A percentile compares a stretch with the other conserved stretches of the same genome.
These are phyloP conservation scores for Diaprepes abbreviatus DNA, from an alignment of 2,888 invertebrate genomes.

Conservation along the genomic window DNA sequence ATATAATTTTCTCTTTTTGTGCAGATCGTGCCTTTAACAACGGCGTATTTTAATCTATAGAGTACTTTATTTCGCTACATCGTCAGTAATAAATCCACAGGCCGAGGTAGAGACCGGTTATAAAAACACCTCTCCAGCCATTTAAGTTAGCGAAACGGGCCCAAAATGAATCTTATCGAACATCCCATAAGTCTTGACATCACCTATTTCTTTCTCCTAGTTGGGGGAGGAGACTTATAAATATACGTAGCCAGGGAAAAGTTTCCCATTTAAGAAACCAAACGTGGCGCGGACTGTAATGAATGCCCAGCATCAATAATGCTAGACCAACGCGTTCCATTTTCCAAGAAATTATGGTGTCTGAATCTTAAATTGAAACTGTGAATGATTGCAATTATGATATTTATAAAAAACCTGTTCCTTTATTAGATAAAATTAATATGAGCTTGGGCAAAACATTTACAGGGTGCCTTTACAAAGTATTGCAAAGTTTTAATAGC, in stretches of 20 bases:
- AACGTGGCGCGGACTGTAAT: constrained; percentile 61
- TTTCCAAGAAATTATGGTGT: constrained; percentile 49
- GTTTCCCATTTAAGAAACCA: constrained; percentile 68
- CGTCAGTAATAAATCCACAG: constrained; percentile 54
- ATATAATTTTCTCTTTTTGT: constrained; percentile 43
- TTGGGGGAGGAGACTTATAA: constrained; percentile 67
- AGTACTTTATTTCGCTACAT: constrained; percentile 61
- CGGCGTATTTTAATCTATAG: constrained; percentile 60
- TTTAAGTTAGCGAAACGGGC: constrained; percentile 61
- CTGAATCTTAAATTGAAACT: no score
- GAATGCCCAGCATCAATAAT: constrained; percentile 63
- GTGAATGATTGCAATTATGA: no score
- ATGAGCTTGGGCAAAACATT: no score
- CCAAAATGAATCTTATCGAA: constrained; percentile 71
- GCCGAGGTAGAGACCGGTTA: constrained; percentile 63
- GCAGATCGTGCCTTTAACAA: constrained; percentile 30
- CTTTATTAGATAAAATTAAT: no score
- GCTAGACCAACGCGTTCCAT: constrained; percentile 58
- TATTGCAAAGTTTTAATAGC: no score
- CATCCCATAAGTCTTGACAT: constrained; percentile 70
- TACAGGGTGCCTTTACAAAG: no score
- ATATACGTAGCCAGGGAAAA: constrained; percentile 68
- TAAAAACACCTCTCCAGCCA: constrained; percentile 66
- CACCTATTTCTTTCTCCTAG: constrained; percentile 68
- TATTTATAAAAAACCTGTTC: no score